Conservation (phyloP, 2,888 invertebrate genomes). For the Diloba caeruleocephala region DNA sequence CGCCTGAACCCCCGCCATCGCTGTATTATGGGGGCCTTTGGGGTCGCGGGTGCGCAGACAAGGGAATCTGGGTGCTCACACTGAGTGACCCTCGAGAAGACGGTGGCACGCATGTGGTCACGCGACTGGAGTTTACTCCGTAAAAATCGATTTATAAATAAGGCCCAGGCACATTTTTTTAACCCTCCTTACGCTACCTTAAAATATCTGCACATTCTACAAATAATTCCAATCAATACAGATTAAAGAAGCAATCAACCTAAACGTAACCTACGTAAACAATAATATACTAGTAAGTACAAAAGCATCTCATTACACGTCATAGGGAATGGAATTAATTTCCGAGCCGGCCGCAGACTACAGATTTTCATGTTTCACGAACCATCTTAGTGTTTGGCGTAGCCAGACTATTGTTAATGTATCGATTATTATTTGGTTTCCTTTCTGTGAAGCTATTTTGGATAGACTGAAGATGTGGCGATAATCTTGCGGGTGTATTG, state of each 20-base stretch:
- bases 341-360: conserved; percentile 75
- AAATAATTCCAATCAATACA: conserved; percentile 1
- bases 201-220: not conserved
- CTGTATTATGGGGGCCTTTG: too few relatives aligned
- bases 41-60: too few relatives aligned
- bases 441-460: conserved; percentile 33
- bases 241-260: not conserved
- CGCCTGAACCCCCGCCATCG: too few relatives aligned
- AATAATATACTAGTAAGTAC: conserved; percentile 40
- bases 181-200: not conserved
- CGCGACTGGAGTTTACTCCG: too few relatives aligned
- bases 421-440: conserved; percentile 61
- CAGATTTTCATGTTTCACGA: conserved; percentile 71
- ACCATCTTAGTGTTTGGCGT: conserved; percentile 62
- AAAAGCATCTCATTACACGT: conserved; percentile 70
- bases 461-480: conserved; percentile 41
- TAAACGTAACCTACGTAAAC: not conserved
- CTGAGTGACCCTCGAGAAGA: too few relatives aligned
- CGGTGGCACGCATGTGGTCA: too few relatives aligned
- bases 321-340: conserved; percentile 81
- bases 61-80: too few relatives aligned
- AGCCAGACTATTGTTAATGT: conserved; percentile 64
- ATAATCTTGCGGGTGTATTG: conserved; percentile 38
- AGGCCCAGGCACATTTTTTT: too few relatives aligned
- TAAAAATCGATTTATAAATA: too few relatives aligned